Evolutionary conservation across 2,888 invertebrate genomes (phyloP).

Genomic region (Apoda limacodes): DNA sequence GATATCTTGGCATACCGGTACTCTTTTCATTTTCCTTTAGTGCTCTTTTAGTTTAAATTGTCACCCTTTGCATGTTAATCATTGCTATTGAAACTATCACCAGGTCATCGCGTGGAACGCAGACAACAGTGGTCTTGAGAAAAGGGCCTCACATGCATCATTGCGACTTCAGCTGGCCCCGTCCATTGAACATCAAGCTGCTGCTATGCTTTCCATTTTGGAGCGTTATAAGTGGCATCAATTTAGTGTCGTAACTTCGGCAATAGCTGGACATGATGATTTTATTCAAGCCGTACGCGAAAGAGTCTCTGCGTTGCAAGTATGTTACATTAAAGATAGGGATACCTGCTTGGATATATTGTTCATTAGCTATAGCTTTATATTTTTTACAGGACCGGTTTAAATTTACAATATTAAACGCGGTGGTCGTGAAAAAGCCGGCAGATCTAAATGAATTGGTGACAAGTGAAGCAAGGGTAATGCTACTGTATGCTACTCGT

Average conservation of each 20-base stretch:
- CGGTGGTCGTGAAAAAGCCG: constrained; percentile 81
- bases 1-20: constrained; percentile 93
- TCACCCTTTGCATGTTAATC: too few relatives aligned
- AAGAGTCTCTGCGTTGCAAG: constrained; percentile 86
- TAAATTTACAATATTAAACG: constrained; percentile 86
- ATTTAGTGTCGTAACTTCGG: constrained; percentile 93
- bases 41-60: constrained; percentile 18
- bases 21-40: constrained; percentile 33
- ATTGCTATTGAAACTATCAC: neutral
- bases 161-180: constrained; percentile 95
- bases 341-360: too few relatives aligned
- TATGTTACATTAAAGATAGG: too few relatives aligned
- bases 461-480: constrained; percentile 91
- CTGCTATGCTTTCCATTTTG: constrained; percentile 94
- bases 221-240: constrained; percentile 97
- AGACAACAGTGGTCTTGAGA: constrained; percentile 91
- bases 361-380: too few relatives aligned
- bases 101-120: constrained; percentile 96
- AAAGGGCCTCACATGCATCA: constrained; percentile 86
- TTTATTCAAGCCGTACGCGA: constrained; percentile 95
- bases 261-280: constrained; percentile 94
- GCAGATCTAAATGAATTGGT: constrained; percentile 85
- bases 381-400: constrained; percentile 57
- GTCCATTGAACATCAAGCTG: constrained; percentile 95
- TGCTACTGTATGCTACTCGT: constrained; percentile 90